Evolutionary conservation across 2,888 invertebrate species (phyloP), one percentile per base, ranked within the genome.

Genomic region (Phania funesta): DNA sequence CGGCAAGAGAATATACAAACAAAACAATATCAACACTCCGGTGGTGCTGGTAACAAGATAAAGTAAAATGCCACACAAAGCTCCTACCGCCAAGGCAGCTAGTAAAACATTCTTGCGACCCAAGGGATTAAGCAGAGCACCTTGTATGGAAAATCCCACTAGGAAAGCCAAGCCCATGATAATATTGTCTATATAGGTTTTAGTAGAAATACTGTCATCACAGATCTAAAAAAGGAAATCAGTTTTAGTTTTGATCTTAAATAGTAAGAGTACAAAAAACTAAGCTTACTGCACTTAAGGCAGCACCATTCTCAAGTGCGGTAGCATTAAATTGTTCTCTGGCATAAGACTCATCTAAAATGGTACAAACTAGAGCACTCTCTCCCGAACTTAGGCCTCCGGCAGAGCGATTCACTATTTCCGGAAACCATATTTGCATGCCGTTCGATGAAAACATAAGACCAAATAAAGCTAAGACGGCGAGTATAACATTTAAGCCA

Each of bases 391-490:
- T 75, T 0, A 76, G 22, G 13, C 81, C 73, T 1, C 77, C 84
- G 0, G 89, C 86, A 0, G 88, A 86, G 24, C 88, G 87, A 67
- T 90, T 90, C 0, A 89, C 88, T 65, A 90, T 91, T 82, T 90
- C 91, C 0, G 90, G 89, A 84, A 87, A 90, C 90, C 91, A 90
- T 41, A 90, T 71, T 41, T 89, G 89, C 87, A 90, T 87, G 20
- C 90, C 90, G 41, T 87, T 87, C 2, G 90, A 90, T 8, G 87
- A 84, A 62, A 89, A 89, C 75, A 89, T 89, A 85, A 89, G 79
- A 1, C 89, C 85, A 38, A 88, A 84, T 0, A 89, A 64, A 0
- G 84, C 86, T n/a, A 87, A 2, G 6, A 84, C 86, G 8, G 88
- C 86, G 2, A 88, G 70, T 0, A 85, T 58, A 58, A 88, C 88